These are phyloP conservation scores for Ciconia nigra DNA, from an alignment of 2,797 vertebrate species.

Conservation along the genomic window DNA sequence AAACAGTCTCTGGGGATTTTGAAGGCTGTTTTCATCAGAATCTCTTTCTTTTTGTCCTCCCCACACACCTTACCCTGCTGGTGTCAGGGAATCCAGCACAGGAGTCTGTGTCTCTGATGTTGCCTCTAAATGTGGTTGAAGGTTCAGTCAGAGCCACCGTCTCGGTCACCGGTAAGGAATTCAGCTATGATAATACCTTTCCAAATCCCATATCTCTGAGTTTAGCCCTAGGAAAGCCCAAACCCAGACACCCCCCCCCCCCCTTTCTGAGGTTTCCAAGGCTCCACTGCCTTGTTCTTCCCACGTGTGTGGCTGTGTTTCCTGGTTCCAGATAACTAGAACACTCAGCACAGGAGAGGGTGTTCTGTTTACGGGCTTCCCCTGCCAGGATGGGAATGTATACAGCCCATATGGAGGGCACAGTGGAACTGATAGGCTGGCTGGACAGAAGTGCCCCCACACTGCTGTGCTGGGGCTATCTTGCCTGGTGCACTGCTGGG, in stretches of 20 bases:
- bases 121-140: slow-evolving; percentile 39
- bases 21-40: not conserved
- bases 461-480: not conserved
- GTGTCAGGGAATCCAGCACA: slow-evolving; percentile 25
- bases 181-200: not conserved
- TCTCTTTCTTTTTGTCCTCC: not conserved
- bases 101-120: slow-evolving; percentile 28
- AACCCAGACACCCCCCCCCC: not conserved
- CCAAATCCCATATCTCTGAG: not conserved
- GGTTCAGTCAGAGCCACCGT: slow-evolving; percentile 45
- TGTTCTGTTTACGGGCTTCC: not conserved
- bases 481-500: not conserved
- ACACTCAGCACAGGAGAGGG: not conserved
- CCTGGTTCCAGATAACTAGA: not conserved
- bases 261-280: not conserved
- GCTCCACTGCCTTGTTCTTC: not conserved
- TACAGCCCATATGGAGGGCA: not conserved
- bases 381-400: not conserved
- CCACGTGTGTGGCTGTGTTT: rapidly evolving
- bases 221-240: not conserved
- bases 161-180: slow-evolving; percentile 43
- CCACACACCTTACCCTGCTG: not conserved
- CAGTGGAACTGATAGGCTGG: not conserved
- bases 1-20: not conserved
- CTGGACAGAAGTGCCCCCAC: not conserved